Conservation (phyloP, 2,113 vertebrate species). For the Arvicanthis niloticus region DNA sequence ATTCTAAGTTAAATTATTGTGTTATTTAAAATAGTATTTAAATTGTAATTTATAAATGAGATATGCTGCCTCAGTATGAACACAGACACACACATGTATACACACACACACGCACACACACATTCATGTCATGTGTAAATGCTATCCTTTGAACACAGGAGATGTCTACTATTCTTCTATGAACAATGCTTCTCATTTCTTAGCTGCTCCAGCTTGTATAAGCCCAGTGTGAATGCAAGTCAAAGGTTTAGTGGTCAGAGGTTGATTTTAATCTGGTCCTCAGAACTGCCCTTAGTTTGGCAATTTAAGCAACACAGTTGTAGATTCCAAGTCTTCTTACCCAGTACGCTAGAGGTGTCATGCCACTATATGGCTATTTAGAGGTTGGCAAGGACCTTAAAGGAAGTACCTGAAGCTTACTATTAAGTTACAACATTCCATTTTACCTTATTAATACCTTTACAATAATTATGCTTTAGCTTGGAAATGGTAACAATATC, state of each 20-base stretch:
- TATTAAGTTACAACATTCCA: slow-evolving; percentile 3
- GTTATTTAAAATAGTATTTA: neutral
- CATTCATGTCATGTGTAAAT: neutral
- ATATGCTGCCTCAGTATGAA: neutral
- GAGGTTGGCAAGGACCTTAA: neutral
- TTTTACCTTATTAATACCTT: slow-evolving; percentile 27
- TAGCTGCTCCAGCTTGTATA: neutral
- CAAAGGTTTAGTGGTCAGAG: neutral
- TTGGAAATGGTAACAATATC: slow-evolving; percentile 13
- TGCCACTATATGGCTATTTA: neutral
- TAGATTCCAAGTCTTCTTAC: neutral
- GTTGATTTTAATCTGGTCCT: neutral
- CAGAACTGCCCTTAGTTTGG: neutral
- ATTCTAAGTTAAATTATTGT: neutral
- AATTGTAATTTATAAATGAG: neutral
- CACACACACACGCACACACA: neutral
- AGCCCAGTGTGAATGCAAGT: neutral
- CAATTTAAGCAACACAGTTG: neutral
- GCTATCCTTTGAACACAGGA: neutral
- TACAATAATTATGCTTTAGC: neutral
- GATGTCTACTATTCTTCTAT: neutral
- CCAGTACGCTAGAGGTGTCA: neutral
- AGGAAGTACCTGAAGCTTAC: neutral
- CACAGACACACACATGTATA: neutral
- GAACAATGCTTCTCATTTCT: neutral